Evolutionary conservation across 2,888 invertebrate species (phyloP).

Genomic region (Leptinotarsa haldemani): DNA sequence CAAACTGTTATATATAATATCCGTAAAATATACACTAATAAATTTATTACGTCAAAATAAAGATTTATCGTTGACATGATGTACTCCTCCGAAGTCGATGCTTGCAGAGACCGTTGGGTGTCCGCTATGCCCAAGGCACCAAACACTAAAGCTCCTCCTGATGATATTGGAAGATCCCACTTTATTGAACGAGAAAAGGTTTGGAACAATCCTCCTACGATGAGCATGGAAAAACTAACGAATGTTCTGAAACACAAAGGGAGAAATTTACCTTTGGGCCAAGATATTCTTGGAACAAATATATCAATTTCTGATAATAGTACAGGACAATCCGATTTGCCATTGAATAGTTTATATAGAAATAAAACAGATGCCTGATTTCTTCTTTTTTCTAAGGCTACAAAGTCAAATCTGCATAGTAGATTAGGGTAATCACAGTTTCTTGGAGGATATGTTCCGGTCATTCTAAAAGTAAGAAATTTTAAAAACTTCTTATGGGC

Average conservation of each 20-base stretch:
- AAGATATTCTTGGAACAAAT: no score
- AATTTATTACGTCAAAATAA: constrained; percentile 87
- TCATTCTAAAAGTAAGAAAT: no score
- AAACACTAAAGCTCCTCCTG: constrained; percentile 10
- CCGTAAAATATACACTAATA: constrained; percentile 83
- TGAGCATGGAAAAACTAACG: neutral
- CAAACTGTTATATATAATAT: constrained; percentile 69
- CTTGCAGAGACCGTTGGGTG: neutral
- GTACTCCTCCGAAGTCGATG: constrained; percentile 1
- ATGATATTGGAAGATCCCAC: neutral
- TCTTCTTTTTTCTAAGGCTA: no score
- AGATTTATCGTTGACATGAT: constrained; percentile 71
- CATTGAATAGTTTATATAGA: no score
- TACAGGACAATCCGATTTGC: no score
- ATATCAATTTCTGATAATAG: no score
- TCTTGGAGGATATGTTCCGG: no score
- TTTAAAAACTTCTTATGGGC: no score
- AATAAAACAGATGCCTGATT: no score
- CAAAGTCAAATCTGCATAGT: no score
- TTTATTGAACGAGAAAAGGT: neutral
- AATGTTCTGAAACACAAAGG: neutral
- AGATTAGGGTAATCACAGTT: no score
- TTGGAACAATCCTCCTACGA: neutral
- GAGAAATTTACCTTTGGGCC: no score
- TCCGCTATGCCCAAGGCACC: neutral